Percentiles rank a stretch among this genome's conserved stretches.
Conservation (phyloP, 1,140 invertebrate species). For the Drosophila gunungcola region DNA sequence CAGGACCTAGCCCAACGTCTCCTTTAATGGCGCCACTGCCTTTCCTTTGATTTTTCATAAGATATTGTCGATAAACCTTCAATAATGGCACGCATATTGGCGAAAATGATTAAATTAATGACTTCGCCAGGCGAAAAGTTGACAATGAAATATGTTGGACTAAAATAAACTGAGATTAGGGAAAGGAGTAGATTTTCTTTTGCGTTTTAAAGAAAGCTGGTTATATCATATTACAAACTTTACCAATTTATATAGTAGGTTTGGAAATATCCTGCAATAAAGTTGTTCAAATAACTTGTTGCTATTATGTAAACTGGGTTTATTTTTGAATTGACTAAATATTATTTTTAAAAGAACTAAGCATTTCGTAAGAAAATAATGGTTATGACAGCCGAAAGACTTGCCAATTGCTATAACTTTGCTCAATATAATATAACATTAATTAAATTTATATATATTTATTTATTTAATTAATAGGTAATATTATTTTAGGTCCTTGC, state of each 20-base stretch:
- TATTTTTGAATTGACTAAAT: no score
- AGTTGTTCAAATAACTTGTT: no score
- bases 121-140: constrained; percentile 25
- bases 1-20: constrained; percentile 59
- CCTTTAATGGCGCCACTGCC: constrained; percentile 39
- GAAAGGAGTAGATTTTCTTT: neutral
- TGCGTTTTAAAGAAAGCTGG: neutral
- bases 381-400: no score
- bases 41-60: constrained; percentile 44
- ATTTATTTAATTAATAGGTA: no score
- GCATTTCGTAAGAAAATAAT: no score
- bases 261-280: neutral
- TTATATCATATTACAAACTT: constrained; percentile 10
- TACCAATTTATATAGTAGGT: neutral
- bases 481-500: no score
- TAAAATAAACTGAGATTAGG: neutral
- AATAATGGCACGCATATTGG: constrained; percentile 60
- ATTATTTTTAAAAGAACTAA: no score
- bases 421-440: no score
- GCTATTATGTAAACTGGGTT: no score
- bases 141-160: constrained; percentile 17
- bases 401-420: no score
- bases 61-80: constrained; percentile 37
- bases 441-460: no score
- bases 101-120: constrained; percentile 47